Conservation (phyloP, 2,888 invertebrate genomes). For the Anodontia alba region DNA sequence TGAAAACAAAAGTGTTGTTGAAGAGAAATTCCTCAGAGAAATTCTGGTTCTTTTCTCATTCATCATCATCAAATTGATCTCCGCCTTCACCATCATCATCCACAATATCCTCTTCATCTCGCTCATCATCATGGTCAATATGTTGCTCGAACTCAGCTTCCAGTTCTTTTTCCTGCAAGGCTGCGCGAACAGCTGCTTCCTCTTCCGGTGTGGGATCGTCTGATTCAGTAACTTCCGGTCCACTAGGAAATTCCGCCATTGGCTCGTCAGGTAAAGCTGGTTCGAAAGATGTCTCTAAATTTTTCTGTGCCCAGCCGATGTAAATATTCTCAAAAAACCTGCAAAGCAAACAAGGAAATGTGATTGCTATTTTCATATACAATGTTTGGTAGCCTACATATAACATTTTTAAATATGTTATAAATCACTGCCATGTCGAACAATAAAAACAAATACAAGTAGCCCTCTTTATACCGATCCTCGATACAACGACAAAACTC, state of each 20-base stretch:
- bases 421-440: too few relatives aligned
- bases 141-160: conserved; percentile 62
- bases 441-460: too few relatives aligned
- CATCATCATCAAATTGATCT: conserved; percentile 42
- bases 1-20: too few relatives aligned
- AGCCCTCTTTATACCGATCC: too few relatives aligned
- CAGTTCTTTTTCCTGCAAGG: conserved; percentile 65
- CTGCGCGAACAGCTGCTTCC: conserved; percentile 72
- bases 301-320: conserved; percentile 73
- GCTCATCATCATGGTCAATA: conserved; percentile 57
- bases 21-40: too few relatives aligned
- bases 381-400: too few relatives aligned
- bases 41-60: not conserved
- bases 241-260: conserved; percentile 71
- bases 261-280: conserved; percentile 64
- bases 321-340: conserved; percentile 75
- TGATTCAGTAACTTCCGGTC: conserved; percentile 74
- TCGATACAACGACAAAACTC: too few relatives aligned
- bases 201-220: conserved; percentile 76
- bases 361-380: too few relatives aligned
- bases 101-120: conserved; percentile 54
- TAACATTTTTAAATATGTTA: conserved; percentile 68
- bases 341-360: conserved; percentile 11
- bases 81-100: conserved; percentile 45
- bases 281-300: conserved; percentile 63